These are phyloP conservation scores for Albula glossodonta DNA, from an alignment of 2,113 vertebrate species.

Conservation along the genomic window DNA sequence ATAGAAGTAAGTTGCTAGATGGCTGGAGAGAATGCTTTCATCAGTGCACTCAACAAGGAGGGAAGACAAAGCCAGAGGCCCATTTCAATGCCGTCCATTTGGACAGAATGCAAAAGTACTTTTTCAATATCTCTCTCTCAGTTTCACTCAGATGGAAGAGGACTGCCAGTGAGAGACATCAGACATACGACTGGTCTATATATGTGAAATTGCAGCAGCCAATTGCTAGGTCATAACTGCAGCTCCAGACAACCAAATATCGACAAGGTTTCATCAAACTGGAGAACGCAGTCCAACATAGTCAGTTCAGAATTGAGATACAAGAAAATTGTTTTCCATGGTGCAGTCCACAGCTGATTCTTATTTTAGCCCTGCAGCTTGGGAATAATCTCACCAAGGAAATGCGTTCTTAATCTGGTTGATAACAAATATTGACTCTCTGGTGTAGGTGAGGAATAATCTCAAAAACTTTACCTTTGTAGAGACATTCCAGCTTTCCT, in stretches of 20 bases:
- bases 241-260: not conserved
- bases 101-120: not conserved
- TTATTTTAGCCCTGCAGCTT: not conserved
- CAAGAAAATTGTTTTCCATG: not conserved
- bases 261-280: not conserved
- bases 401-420: not conserved
- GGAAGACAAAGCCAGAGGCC: not conserved
- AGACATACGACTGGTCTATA: not conserved
- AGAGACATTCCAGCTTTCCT: not conserved
- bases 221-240: not conserved
- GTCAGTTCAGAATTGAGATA: not conserved
- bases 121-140: not conserved
- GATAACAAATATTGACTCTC: not conserved
- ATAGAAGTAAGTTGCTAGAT: not conserved
- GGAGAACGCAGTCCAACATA: not conserved
- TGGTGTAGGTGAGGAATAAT: not conserved
- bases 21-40: not conserved
- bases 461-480: not conserved
- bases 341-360: not conserved
- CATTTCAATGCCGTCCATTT: not conserved
- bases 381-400: not conserved
- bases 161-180: not conserved
- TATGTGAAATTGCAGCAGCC: not conserved
- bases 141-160: not conserved
- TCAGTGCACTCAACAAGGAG: not conserved